These are phyloP conservation scores for Syngnathus acus DNA, from an alignment of 2,797 vertebrate genomes.

Conservation along the genomic window DNA sequence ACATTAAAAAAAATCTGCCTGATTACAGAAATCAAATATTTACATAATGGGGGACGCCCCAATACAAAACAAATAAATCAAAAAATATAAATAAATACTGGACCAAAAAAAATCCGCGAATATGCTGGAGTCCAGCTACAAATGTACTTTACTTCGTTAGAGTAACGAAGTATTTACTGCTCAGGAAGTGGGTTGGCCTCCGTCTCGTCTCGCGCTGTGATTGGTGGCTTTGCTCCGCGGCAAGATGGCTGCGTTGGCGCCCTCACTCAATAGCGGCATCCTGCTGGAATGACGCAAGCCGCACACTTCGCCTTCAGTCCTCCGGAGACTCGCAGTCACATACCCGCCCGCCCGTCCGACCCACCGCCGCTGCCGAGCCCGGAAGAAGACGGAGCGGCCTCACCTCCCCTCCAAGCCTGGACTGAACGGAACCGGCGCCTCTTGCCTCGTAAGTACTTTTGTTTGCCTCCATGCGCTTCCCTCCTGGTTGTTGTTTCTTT, in stretches of 20 bases:
- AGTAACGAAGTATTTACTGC: neutral
- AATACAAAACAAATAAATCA: too few species aligned
- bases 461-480: slow-evolving; percentile 5
- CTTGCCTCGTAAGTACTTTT: slow-evolving; percentile 64
- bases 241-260: slow-evolving; percentile 70
- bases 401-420: slow-evolving; percentile 50
- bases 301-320: slow-evolving; percentile 56
- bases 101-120: too few species aligned
- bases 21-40: too few species aligned
- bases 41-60: too few species aligned
- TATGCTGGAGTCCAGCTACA: too few species aligned
- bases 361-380: slow-evolving; percentile 56
- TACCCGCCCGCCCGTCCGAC: slow-evolving; percentile 42
- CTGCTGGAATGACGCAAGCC: slow-evolving; percentile 68
- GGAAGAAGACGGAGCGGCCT: slow-evolving; percentile 50
- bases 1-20: too few species aligned
- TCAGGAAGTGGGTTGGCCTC: neutral
- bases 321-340: slow-evolving; percentile 27
- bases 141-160: neutral
- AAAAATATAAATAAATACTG: too few species aligned
- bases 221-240: slow-evolving; percentile 43
- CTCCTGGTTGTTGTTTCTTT: slow-evolving; percentile 60
- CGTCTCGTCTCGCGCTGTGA: slow-evolving; percentile 28
- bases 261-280: slow-evolving; percentile 52
- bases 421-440: slow-evolving; percentile 64